Conservation (phyloP, 2,888 invertebrate species). For the Noctua comes region DNA sequence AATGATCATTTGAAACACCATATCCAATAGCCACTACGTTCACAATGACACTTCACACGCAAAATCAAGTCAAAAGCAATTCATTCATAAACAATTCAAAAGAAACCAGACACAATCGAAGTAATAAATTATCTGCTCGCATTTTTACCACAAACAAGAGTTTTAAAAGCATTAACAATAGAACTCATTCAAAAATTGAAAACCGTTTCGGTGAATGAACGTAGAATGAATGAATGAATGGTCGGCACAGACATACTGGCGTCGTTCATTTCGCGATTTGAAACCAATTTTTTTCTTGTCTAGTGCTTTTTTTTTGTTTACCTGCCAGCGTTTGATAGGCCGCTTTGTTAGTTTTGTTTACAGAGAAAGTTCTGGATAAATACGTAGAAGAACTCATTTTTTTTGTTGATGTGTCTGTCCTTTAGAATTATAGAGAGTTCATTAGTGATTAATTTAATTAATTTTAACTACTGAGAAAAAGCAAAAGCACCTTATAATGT, state of each 20-base stretch:
- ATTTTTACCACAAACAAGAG: conserved; percentile 66
- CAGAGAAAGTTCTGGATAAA: conserved; percentile 45
- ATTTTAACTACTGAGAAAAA: background rate
- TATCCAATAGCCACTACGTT: conserved; percentile 47
- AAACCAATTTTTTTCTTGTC: conserved; percentile 64
- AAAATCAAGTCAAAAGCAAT: conserved; percentile 61
- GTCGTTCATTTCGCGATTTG: conserved; percentile 76
- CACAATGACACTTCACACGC: conserved; percentile 66
- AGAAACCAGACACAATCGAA: conserved; percentile 30
- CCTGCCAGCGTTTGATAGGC: conserved; percentile 46
- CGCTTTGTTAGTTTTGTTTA: conserved; percentile 30
- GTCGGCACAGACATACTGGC: conserved; percentile 74
- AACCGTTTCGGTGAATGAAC: conserved; percentile 68
- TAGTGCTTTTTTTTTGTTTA: conserved; percentile 54
- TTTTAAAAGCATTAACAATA: conserved; percentile 63
- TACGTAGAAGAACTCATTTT: background rate
- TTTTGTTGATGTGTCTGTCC: background rate
- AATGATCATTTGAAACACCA: conserved; percentile 63
- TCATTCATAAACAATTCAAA: conserved; percentile 60
- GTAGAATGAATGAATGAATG: conserved; percentile 73
- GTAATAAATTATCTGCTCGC: conserved; percentile 66
- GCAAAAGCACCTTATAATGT: background rate
- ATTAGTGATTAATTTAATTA: conserved; percentile 4
- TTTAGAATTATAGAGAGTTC: background rate
- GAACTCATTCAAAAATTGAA: conserved; percentile 64